Evolutionary conservation across 35 echinoderm and acorn worm species (phyloP).

Genomic region (Apostichopus californicus): DNA sequence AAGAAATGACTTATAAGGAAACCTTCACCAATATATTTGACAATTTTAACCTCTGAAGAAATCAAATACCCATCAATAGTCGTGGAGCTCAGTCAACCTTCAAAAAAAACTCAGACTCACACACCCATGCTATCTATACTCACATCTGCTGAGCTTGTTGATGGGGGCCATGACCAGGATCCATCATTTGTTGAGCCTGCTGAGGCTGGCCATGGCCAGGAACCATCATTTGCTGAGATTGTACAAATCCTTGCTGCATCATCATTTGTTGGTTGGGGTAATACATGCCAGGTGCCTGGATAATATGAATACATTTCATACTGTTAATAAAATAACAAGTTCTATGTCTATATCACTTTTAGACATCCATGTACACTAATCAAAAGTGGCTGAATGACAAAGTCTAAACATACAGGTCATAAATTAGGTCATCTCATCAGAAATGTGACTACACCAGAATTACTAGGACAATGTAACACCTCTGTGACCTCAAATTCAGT

Average conservation of each 20-base stretch:
- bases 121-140: too few species aligned
- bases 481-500: neutral
- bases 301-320: neutral
- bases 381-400: too few species aligned
- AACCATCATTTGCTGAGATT: slow-evolving; percentile 7
- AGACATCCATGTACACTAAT: too few species aligned
- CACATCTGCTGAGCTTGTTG: too few species aligned
- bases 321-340: neutral
- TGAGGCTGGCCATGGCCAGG: neutral
- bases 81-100: too few species aligned
- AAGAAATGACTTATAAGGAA: neutral
- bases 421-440: too few species aligned
- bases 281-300: slow-evolving; percentile 30
- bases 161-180: too few species aligned
- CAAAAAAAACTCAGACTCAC: too few species aligned
- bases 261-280: slow-evolving; percentile 41
- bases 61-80: neutral
- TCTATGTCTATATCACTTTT: neutral
- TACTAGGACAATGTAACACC: too few species aligned
- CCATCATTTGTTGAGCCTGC: slow-evolving; percentile 47
- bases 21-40: neutral
- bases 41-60: neutral
- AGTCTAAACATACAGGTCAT: too few species aligned
- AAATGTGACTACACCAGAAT: too few species aligned
- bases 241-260: slow-evolving; percentile 39